phyloP scores from a whole-genome alignment of 2,113 vertebrate genomes.

The Sander lucioperca region DNA sequence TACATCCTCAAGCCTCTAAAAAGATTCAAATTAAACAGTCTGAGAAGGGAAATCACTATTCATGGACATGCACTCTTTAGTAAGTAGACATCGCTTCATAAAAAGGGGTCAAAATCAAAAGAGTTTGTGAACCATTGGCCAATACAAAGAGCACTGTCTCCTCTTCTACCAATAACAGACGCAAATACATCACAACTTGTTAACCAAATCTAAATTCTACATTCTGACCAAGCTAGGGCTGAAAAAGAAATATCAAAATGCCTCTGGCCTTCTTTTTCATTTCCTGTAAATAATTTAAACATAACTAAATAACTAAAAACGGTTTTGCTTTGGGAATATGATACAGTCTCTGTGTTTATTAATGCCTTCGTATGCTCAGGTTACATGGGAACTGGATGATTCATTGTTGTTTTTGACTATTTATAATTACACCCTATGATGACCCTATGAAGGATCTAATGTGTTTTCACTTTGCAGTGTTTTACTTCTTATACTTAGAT shows the following conservation, averaged over 20 bases:
- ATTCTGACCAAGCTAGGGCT: background rate
- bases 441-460: background rate
- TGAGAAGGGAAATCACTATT: background rate
- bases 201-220: conserved; percentile 1
- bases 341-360: conserved; percentile 39
- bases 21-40: background rate
- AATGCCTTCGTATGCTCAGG: conserved; percentile 44
- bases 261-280: conserved; percentile 20
- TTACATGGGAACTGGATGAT: conserved; percentile 60
- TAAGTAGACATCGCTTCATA: background rate
- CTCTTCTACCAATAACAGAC: background rate
- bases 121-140: background rate
- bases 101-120: background rate
- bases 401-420: conserved; percentile 36
- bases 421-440: conserved; percentile 24
- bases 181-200: background rate
- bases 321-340: conserved; percentile 42
- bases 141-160: conserved; percentile 1
- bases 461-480: background rate
- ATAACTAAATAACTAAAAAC: background rate
- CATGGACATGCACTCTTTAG: background rate
- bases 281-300: conserved; percentile 24
- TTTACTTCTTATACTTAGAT: conserved; percentile 25
- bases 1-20: background rate
- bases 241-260: background rate